These are phyloP conservation scores for Siniperca obscura DNA, from an alignment of 2,797 vertebrate species.

Conservation along the genomic window DNA sequence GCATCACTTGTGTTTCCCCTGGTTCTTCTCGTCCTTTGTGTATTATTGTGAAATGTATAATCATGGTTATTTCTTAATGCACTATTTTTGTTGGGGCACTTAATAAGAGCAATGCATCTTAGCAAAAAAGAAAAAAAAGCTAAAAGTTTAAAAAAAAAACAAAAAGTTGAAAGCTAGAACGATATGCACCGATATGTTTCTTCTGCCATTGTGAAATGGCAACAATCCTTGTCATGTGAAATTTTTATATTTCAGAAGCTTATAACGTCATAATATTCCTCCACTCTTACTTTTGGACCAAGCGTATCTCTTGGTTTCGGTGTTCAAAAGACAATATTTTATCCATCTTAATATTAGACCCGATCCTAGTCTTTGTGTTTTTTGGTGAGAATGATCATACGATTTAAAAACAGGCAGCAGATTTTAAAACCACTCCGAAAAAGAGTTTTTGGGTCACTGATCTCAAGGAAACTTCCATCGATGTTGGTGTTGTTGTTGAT, in stretches of 20 bases:
- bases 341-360: constrained; percentile 52
- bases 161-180: constrained; percentile 60
- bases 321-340: constrained; percentile 57
- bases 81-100: constrained; percentile 86
- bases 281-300: constrained; percentile 43
- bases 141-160: constrained; percentile 45
- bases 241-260: constrained; percentile 78
- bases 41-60: constrained; percentile 86
- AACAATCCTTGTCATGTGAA: constrained; percentile 74
- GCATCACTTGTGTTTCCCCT: constrained; percentile 79
- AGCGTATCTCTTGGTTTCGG: constrained; percentile 47
- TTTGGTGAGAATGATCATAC: constrained; percentile 61
- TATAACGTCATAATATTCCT: constrained; percentile 59
- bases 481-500: constrained; percentile 73
- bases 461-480: constrained; percentile 70
- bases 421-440: constrained; percentile 48
- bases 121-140: constrained; percentile 74
- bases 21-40: constrained; percentile 83
- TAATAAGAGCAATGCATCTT: constrained; percentile 81
- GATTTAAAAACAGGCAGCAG: constrained; percentile 59
- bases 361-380: constrained; percentile 56
- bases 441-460: constrained; percentile 46
- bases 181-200: constrained; percentile 77
- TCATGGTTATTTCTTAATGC: constrained; percentile 87
- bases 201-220: constrained; percentile 51